Percentiles rank a stretch among this genome's conserved stretches.
Conservation (phyloP, 2,888 invertebrate genomes). For the Lasioglossum leucozonium region DNA sequence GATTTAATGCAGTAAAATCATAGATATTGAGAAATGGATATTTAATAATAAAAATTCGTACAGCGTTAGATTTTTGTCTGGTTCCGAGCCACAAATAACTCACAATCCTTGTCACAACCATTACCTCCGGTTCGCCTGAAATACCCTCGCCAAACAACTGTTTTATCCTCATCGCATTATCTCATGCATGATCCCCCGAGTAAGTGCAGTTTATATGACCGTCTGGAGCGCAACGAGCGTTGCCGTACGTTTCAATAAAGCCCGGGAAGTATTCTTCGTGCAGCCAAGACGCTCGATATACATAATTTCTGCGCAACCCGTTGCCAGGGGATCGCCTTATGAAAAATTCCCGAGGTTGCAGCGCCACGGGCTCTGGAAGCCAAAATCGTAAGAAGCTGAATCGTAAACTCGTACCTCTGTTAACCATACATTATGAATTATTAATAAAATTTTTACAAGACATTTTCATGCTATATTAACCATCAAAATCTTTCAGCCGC, state of each 20-base stretch:
- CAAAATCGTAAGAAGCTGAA: neutral
- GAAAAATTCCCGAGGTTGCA: neutral
- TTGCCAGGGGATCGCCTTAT: neutral
- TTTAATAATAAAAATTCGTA: too few species aligned
- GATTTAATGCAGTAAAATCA: too few species aligned
- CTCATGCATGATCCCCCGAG: neutral
- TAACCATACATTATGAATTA: neutral
- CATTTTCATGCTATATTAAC: neutral
- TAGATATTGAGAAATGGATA: too few species aligned
- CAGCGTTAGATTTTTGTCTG: neutral
- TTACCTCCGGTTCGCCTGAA: neutral
- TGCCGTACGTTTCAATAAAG: constrained; percentile 14
- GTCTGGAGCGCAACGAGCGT: neutral
- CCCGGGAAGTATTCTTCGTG: neutral
- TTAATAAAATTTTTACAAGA: neutral
- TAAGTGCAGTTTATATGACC: constrained; percentile 2
- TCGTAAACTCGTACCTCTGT: neutral
- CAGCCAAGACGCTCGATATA: constrained; percentile 1
- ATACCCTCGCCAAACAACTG: neutral
- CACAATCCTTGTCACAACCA: neutral
- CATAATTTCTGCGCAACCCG: neutral
- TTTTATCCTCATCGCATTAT: neutral
- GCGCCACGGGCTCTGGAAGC: neutral
- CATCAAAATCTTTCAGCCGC: too few species aligned
- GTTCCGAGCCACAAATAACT: neutral